These are phyloP conservation scores for Otus sunia DNA, from an alignment of 2,113 vertebrate genomes.

Conservation along the genomic window DNA sequence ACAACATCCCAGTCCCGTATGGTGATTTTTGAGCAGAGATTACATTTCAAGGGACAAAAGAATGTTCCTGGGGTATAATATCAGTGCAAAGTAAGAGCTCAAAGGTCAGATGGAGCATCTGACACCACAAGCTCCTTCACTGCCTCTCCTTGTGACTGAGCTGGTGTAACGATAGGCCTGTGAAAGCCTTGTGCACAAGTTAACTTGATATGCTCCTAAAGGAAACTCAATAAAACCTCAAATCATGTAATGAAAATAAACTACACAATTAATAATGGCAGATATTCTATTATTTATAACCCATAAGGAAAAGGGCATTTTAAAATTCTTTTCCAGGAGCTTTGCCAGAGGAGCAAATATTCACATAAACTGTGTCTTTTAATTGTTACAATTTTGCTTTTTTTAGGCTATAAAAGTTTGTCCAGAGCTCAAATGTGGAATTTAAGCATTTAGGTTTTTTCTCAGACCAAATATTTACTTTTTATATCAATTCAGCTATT, in stretches of 20 bases:
- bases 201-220: background rate
- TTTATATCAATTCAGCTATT: background rate
- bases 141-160: background rate
- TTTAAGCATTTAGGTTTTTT: conserved; percentile 12
- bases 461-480: conserved; percentile 6
- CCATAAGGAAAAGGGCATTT: background rate
- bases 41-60: background rate
- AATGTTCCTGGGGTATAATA: background rate
- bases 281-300: background rate
- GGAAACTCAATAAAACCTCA: conserved; percentile 1
- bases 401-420: background rate
- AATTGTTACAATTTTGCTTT: background rate
- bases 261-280: background rate
- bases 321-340: background rate
- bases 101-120: background rate
- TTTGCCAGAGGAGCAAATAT: background rate
- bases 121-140: background rate
- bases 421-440: background rate
- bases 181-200: background rate
- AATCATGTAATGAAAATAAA: conserved; percentile 12
- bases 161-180: fast-evolving
- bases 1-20: background rate
- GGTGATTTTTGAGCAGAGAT: background rate
- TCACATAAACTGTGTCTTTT: background rate
- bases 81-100: background rate